These are phyloP conservation scores for Anarrhichthys ocellatus DNA, from an alignment of 2,113 vertebrate species.

Conservation along the genomic window DNA sequence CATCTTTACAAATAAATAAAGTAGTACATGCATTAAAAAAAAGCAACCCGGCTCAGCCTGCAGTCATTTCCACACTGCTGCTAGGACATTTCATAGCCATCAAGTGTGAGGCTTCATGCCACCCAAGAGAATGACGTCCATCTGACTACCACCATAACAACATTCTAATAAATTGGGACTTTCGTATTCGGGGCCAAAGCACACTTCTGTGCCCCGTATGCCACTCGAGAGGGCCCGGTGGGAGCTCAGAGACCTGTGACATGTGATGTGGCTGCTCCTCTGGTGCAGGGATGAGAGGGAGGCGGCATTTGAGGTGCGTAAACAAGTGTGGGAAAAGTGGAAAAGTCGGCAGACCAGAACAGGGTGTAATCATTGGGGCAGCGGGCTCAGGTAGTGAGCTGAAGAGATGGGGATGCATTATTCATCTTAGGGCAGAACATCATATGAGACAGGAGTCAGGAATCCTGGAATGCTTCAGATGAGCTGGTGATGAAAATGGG, in stretches of 20 bases:
- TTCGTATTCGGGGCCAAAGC: conserved; percentile 19
- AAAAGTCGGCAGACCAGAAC: conserved; percentile 43
- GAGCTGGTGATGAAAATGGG: background rate
- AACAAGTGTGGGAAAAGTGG: conserved; percentile 38
- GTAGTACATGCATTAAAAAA: background rate
- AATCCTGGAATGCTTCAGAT: conserved; percentile 3
- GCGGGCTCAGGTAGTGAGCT: conserved; percentile 51
- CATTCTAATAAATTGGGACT: conserved; percentile 54
- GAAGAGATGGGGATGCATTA: conserved; percentile 55
- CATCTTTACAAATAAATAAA: background rate
- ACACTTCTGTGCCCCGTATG: conserved; percentile 10
- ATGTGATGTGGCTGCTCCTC: conserved; percentile 37
- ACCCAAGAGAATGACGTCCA: conserved; percentile 41
- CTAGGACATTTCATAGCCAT: conserved; percentile 37
- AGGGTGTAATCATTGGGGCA: conserved; percentile 55
- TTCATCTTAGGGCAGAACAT: conserved; percentile 51
- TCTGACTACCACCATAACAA: conserved; percentile 44
- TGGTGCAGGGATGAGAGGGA: background rate
- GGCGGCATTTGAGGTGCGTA: conserved; percentile 30
- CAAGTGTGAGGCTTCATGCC: conserved; percentile 37
- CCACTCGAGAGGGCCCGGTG: conserved; percentile 13
- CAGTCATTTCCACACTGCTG: conserved; percentile 23
- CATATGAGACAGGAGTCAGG: conserved; percentile 6
- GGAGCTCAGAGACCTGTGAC: conserved; percentile 13
- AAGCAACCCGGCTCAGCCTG: background rate